phyloP scores from a whole-genome alignment of 2,888 invertebrate species.

The Drosophila ochracea region DNA sequence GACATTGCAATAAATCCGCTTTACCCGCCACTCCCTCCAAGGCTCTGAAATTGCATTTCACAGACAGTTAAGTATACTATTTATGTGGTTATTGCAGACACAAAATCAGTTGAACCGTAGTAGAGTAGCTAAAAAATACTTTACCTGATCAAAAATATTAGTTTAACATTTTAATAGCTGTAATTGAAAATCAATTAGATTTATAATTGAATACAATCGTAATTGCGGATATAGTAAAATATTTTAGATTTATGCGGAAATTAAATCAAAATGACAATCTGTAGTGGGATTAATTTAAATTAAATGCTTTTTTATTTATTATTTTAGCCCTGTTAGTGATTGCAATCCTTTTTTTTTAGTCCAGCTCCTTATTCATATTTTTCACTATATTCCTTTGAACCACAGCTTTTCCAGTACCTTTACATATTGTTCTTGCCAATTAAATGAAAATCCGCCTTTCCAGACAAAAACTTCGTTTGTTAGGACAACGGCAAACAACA shows the following conservation, averaged over 20 bases:
- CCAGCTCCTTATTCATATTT: background rate
- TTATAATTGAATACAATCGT: background rate
- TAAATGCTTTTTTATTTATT: background rate
- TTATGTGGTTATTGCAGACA: constrained; percentile 2
- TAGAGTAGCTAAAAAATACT: background rate
- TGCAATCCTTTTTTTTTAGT: background rate
- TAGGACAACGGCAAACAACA: background rate
- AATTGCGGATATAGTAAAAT: background rate
- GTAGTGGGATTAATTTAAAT: background rate
- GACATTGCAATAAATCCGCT: constrained; percentile 22
- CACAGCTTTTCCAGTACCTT: background rate
- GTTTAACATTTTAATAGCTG: background rate
- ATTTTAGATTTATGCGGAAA: background rate
- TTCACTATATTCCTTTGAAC: background rate
- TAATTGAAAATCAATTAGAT: background rate
- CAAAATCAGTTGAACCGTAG: too few relatives aligned
- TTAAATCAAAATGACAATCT: background rate
- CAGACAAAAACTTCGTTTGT: background rate
- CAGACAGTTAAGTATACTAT: constrained; percentile 12
- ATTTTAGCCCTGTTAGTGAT: background rate
- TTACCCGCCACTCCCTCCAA: constrained; percentile 6
- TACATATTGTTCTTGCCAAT: background rate
- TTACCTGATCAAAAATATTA: background rate
- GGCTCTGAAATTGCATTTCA: constrained; percentile 5
- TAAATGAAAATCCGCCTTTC: background rate